A percentile compares a stretch with the other conserved stretches of the same genome.
Evolutionary conservation across 2,888 invertebrate species (phyloP).

Genomic region (Ceratothoa steindachneri): DNA sequence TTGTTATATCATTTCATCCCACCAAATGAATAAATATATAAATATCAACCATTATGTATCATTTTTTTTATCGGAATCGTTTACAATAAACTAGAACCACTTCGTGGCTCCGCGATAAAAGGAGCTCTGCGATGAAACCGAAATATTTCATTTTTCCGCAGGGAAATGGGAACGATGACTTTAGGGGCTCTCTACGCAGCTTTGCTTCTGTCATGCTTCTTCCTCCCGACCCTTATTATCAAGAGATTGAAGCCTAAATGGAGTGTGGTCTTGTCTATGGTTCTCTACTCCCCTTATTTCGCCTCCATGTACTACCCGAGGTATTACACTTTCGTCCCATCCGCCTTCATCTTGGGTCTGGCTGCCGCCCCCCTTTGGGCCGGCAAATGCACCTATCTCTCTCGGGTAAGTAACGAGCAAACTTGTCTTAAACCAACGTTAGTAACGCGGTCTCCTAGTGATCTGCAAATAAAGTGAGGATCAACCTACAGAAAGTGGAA

Average conservation of each 20-base stretch:
- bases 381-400: conserved; percentile 92
- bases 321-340: conserved; percentile 78
- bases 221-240: conserved; percentile 87
- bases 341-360: conserved; percentile 86
- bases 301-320: conserved; percentile 87
- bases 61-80: too few relatives aligned
- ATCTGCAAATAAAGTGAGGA: too few relatives aligned
- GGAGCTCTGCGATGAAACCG: too few relatives aligned
- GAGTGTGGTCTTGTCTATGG: too few relatives aligned
- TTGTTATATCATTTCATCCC: too few relatives aligned
- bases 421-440: too few relatives aligned
- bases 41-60: too few relatives aligned
- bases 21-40: too few relatives aligned
- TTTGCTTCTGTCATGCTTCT: conserved; percentile 88
- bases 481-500: too few relatives aligned
- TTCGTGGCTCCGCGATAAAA: too few relatives aligned
- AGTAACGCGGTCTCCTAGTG: too few relatives aligned
- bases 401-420: conserved; percentile 55
- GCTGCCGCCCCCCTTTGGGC: conserved; percentile 98
- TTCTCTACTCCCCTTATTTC: conserved; percentile 91
- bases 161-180: conserved; percentile 70
- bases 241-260: conserved; percentile 68
- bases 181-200: conserved; percentile 86
- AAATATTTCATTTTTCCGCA: not conserved
- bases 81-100: too few relatives aligned